Evolutionary conservation across 2,888 invertebrate species (phyloP), one percentile per base, ranked within the genome.

Genomic region (Drosophila hamatofila): DNA sequence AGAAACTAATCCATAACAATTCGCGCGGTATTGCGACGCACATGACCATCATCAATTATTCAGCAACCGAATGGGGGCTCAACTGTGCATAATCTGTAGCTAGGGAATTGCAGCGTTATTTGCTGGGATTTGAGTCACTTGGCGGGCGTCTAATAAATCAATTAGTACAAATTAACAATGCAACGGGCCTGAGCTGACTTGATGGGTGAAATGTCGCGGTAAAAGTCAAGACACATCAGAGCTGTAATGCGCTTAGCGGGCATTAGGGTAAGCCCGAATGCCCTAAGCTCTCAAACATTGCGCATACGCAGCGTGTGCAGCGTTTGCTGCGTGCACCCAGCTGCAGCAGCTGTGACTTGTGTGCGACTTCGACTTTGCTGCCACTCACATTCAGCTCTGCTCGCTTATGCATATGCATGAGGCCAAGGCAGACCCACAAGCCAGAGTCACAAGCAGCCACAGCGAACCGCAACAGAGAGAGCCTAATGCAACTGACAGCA

Each of bases 391-490:
- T n/a, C n/a, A n/a, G 44, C 44, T 57, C 44, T 63, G 62, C 59
- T 64, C 66, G 56, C 83, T 62, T 52, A 66, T 86, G 87, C 83
- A 82, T 70, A 87, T 84, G 72, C 63, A 80, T 76, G 72, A 72
- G 68, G 54, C 25, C 37, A 55, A 44, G 42, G 21, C 44, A 52
- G 12, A n/a, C n/a, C n/a, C n/a, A n/a, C n/a, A n/a, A n/a, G n/a
- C n/a, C n/a, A 33, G 35, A 42, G 30, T 42, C 56, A 21, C 41
- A 30, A 5, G 21, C 21, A 35, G 16, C 37, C 37, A 37, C 16
- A 37, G 7, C 7, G 16, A 44, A 21, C 49, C 48, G 2, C 54
- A 65, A 72, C 23, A 46, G 23, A 37, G 23, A 37, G 48, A 37
- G 30, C 44, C 52, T n/a, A 48, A 60, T 76, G 73, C 72, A 67